Evolutionary conservation across 2,888 invertebrate species (phyloP).

Genomic region (Erebia aethiops): DNA sequence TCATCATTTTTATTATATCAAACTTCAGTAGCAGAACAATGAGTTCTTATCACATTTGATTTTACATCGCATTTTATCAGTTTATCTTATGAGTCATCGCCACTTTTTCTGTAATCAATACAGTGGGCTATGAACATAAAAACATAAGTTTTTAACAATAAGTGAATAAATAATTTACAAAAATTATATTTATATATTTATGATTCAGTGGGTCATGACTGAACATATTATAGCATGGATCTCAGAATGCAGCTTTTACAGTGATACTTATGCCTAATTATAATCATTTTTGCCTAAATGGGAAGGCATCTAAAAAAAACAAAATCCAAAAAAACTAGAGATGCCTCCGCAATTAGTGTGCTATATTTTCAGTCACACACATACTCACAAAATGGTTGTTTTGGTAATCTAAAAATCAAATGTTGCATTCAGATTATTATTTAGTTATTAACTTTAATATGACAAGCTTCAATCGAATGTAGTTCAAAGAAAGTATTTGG

Average conservation of each 20-base stretch:
- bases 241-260: slow-evolving; percentile 79
- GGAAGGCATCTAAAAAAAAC: slow-evolving; percentile 49
- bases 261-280: slow-evolving; percentile 62
- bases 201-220: slow-evolving; percentile 76
- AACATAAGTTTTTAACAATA: slow-evolving; percentile 53
- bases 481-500: slow-evolving; percentile 76
- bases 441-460: slow-evolving; percentile 68
- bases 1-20: slow-evolving; percentile 49
- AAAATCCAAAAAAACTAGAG: slow-evolving; percentile 40
- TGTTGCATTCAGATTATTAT: slow-evolving; percentile 80
- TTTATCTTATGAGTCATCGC: slow-evolving; percentile 60
- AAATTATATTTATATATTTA: slow-evolving; percentile 70
- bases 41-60: slow-evolving; percentile 54
- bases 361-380: slow-evolving; percentile 75
- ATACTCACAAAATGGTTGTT: slow-evolving; percentile 77
- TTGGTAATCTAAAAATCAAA: slow-evolving; percentile 72
- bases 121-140: slow-evolving; percentile 76
- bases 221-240: slow-evolving; percentile 80
- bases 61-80: slow-evolving; percentile 67
- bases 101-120: slow-evolving; percentile 57
- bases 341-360: slow-evolving; percentile 63
- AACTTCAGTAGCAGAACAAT: slow-evolving; percentile 54
- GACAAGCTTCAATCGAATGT: slow-evolving; percentile 77
- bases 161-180: slow-evolving; percentile 64
- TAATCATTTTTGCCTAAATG: slow-evolving; percentile 54